phyloP scores from a whole-genome alignment of 2,797 vertebrate species.

The Myripristis murdjan region DNA sequence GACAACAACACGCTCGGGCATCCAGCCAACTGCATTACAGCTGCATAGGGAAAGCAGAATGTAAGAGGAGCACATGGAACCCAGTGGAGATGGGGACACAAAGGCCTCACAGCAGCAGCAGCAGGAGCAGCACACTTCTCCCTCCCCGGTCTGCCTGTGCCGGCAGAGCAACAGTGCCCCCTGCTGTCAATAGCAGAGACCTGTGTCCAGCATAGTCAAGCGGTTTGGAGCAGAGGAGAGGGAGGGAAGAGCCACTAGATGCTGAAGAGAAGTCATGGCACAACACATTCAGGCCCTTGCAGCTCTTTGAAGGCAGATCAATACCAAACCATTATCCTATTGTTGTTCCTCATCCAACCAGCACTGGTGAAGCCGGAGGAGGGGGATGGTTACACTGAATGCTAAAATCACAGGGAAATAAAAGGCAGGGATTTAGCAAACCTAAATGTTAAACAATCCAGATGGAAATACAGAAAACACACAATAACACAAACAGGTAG shows the following conservation, averaged over 20 bases:
- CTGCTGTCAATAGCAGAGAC: slow-evolving; percentile 69
- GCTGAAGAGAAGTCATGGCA: slow-evolving; percentile 82
- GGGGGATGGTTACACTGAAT: slow-evolving; percentile 71
- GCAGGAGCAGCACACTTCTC: slow-evolving; percentile 65
- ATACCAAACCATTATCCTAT: slow-evolving; percentile 83
- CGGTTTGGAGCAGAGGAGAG: slow-evolving; percentile 61
- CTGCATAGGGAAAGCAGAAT: slow-evolving; percentile 76
- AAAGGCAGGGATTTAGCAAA: slow-evolving; percentile 76
- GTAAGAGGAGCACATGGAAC: slow-evolving; percentile 80
- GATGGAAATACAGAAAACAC: slow-evolving; percentile 40
- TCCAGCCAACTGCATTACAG: slow-evolving; percentile 81
- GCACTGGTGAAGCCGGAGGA: slow-evolving; percentile 73
- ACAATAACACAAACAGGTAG: slow-evolving; percentile 24
- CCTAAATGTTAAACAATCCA: slow-evolving; percentile 53
- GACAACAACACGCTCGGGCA: slow-evolving; percentile 78
- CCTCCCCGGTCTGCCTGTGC: slow-evolving; percentile 38
- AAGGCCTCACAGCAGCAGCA: slow-evolving; percentile 70
- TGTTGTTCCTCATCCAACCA: slow-evolving; percentile 82
- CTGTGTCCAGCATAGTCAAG: slow-evolving; percentile 56
- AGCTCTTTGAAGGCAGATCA: slow-evolving; percentile 83
- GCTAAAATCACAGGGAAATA: slow-evolving; percentile 74
- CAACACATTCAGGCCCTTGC: slow-evolving; percentile 79
- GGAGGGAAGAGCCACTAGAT: slow-evolving; percentile 78
- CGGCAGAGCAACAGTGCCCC: slow-evolving; percentile 80
- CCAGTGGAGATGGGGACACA: slow-evolving; percentile 78